Evolutionary conservation across 2,113 vertebrate genomes (phyloP).

Genomic region (Rhombomys opimus): DNA sequence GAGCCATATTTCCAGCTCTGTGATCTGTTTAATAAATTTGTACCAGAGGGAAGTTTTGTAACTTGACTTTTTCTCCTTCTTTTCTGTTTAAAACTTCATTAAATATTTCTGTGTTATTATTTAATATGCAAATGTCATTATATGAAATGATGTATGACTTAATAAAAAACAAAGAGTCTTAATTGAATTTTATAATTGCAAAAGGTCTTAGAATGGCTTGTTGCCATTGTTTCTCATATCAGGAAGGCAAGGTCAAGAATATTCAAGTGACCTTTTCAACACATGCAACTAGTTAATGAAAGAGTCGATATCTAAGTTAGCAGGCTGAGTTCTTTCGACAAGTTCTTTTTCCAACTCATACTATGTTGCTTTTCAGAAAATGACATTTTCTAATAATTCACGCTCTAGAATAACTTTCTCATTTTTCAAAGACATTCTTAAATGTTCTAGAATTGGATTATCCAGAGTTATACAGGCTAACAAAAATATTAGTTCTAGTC

Average conservation of each 20-base stretch:
- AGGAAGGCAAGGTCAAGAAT: background rate
- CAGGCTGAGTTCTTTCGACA: slow-evolving; percentile 23
- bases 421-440: background rate
- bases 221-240: background rate
- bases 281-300: background rate
- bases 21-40: background rate
- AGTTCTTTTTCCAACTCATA: background rate
- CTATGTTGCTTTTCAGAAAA: background rate
- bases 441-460: background rate
- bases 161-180: background rate
- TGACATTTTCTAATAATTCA: background rate
- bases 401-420: background rate
- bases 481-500: slow-evolving; percentile 1
- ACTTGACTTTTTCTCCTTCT: background rate
- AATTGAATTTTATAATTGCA: slow-evolving; percentile 12
- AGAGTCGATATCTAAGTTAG: background rate
- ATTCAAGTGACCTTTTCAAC: background rate
- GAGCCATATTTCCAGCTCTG: background rate
- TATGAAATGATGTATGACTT: background rate
- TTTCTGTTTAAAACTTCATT: background rate
- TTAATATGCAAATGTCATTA: background rate
- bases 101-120: background rate
- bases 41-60: background rate
- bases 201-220: background rate
- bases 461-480: background rate